Percentiles rank a stretch among this genome's conserved stretches.
Conservation (phyloP, 2,113 vertebrate species). For the Cyprinodon variegatus region DNA sequence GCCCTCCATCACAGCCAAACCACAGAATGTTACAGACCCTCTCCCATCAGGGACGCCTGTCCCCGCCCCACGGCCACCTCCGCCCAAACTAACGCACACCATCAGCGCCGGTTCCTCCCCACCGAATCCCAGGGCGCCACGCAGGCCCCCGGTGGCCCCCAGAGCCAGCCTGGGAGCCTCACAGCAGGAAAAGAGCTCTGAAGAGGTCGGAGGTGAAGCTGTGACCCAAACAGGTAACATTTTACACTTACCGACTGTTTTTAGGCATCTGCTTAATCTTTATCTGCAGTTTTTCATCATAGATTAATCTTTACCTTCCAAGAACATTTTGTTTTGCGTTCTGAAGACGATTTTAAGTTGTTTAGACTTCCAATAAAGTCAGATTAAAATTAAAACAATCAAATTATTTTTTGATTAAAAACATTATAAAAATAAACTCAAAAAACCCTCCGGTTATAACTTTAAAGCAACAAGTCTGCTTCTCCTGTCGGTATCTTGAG, state of each 20-base stretch:
- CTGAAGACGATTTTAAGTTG: no score
- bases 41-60: constrained; percentile 34
- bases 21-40: constrained; percentile 6
- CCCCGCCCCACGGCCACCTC: constrained; percentile 81
- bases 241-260: neutral
- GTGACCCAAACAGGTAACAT: constrained; percentile 36
- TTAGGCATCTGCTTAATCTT: no score
- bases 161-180: constrained; percentile 56
- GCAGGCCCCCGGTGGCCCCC: constrained; percentile 70
- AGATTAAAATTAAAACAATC: no score
- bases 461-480: no score
- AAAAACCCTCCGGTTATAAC: no score
- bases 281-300: no score
- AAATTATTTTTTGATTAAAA: no score
- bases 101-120: neutral
- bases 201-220: neutral
- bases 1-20: constrained; percentile 41
- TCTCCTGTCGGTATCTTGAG: no score
- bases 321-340: no score
- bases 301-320: no score
- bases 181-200: constrained; percentile 48
- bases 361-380: no score
- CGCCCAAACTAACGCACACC: constrained; percentile 72
- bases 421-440: no score
- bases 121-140: constrained; percentile 40